Evolutionary conservation across 2,888 invertebrate species (phyloP), one percentile per base, ranked within the genome.

Genomic region (Nycteola revayana): DNA sequence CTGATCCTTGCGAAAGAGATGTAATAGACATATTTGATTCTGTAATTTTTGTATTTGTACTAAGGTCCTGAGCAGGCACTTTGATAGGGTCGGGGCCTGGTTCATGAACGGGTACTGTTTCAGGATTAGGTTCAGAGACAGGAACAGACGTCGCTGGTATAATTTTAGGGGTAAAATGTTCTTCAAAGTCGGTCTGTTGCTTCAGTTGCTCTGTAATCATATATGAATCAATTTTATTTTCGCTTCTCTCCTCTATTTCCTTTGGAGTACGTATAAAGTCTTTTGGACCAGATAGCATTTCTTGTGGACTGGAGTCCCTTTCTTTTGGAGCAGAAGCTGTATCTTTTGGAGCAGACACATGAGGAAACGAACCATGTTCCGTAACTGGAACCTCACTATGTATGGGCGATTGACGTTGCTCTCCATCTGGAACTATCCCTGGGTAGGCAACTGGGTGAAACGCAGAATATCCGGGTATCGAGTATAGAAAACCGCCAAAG

Each of bases 401-500:
- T 29, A 62, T 26, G 0, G 68, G 60, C n/a, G 60, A 41, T 41
- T 63, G 64, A 10, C 42, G 62, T 7, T 70, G 68, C 9, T 68
- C n/a, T n/a, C n/a, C n/a, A n/a, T n/a, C n/a, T n/a, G n/a, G 75
- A 1, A 69, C 47, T 1, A 69, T 47, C 7, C 68, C 67, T 1
- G 80, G 71, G 40, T 76, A 80, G 3, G 75, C 67, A 1, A 84
- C 71, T 0, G 88, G 83, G 47, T 87, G 89, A 43, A 89, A 89
- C 1, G 88, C 88, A 0, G 89, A 86, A 48, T 79, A 89, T 1
- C 87, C 86, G 2, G 89, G 88, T 21, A 85, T 78, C 2, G 83
- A 81, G 45, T 85, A 86, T 3, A 87, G 59, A 32, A 79, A 87
- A 1, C 83, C 72, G 1, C 80, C 78, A 35, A 81, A 86, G 38